Evolutionary conservation across 2,797 vertebrate species (phyloP).

Genomic region (Champsocephalus gunnari): DNA sequence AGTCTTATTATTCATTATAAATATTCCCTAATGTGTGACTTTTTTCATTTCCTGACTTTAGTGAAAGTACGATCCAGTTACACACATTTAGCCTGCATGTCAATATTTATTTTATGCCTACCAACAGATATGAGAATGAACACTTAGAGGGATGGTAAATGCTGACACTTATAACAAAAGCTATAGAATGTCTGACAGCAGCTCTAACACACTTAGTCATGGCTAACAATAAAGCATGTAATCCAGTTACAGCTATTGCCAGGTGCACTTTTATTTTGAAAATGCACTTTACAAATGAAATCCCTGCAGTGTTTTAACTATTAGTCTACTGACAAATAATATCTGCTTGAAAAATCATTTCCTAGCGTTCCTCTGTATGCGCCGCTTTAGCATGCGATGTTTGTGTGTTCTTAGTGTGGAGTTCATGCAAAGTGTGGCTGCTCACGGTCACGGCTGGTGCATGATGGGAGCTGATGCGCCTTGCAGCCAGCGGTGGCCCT

Average conservation of each 20-base stretch:
- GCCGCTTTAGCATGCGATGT: neutral
- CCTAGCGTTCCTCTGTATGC: neutral
- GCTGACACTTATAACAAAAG: constrained; percentile 50
- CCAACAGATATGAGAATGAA: constrained; percentile 2
- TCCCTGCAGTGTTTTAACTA: constrained; percentile 21
- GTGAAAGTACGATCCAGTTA: neutral
- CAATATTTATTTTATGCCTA: neutral
- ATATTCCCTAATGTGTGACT: neutral
- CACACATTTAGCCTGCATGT: constrained; percentile 2
- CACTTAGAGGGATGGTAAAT: constrained; percentile 14
- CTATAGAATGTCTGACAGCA: constrained; percentile 62
- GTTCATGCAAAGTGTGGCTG: constrained; percentile 14
- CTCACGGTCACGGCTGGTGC: constrained; percentile 23
- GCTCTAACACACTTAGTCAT: constrained; percentile 69
- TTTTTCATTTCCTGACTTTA: neutral
- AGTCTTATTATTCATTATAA: neutral
- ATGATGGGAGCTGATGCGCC: constrained; percentile 63
- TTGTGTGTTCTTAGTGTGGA: constrained; percentile 1
- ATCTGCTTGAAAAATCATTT: neutral
- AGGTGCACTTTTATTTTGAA: constrained; percentile 46
- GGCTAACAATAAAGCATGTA: constrained; percentile 67
- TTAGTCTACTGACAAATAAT: constrained; percentile 1
- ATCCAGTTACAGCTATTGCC: constrained; percentile 69
- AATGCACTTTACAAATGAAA: constrained; percentile 24
- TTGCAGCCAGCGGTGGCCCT: constrained; percentile 49